Conservation (phyloP, 2,888 invertebrate species). For the Anoncus sp. region DNA sequence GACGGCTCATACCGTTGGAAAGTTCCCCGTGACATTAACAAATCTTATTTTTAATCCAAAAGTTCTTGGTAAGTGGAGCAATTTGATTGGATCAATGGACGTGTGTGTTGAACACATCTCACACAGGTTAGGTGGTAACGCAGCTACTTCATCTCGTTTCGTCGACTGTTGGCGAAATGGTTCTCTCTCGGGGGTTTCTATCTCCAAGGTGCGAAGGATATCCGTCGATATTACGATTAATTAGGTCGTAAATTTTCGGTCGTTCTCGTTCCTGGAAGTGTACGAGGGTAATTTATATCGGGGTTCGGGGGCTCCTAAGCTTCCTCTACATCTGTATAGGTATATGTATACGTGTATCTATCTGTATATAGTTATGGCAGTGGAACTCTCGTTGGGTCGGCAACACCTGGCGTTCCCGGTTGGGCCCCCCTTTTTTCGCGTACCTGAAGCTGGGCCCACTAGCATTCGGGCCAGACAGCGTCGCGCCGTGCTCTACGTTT, state of each 20-base stretch:
- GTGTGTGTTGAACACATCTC: background rate
- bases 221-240: constrained; percentile 81
- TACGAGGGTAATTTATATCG: constrained; percentile 80
- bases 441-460: constrained; percentile 69
- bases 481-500: constrained; percentile 73
- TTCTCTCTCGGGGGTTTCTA: background rate
- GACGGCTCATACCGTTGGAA: no score
- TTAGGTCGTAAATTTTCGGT: constrained; percentile 81
- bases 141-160: background rate
- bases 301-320: constrained; percentile 71
- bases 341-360: background rate
- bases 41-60: no score
- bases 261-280: constrained; percentile 77
- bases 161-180: background rate
- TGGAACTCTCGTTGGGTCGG: constrained; percentile 59
- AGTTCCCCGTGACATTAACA: no score
- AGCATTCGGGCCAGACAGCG: constrained; percentile 77
- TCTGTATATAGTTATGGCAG: constrained; percentile 68
- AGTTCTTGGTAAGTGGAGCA: no score
- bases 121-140: background rate
- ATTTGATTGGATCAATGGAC: no score
- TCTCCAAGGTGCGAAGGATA: constrained; percentile 22
- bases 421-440: constrained; percentile 26
- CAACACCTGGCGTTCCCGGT: constrained; percentile 58
- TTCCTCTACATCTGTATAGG: constrained; percentile 63